A percentile compares a stretch with the other conserved stretches of the same genome.
Evolutionary conservation across 2,888 invertebrate genomes (phyloP).

Genomic region (Macaria liturata): DNA sequence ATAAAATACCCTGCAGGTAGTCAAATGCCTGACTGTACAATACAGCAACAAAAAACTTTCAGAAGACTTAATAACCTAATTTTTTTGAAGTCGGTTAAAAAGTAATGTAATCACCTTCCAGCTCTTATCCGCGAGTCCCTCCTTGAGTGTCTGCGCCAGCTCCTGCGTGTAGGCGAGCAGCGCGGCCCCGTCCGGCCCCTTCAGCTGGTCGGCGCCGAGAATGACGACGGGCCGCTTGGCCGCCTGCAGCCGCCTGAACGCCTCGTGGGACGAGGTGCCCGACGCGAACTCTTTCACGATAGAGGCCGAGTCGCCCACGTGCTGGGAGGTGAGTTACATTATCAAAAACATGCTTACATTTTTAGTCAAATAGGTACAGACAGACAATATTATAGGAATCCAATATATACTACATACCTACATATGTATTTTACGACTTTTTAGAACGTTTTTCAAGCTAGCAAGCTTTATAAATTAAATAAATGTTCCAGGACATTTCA

Average conservation of each 20-base stretch:
- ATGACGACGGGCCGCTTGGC: constrained; percentile 97
- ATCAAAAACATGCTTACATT: neutral
- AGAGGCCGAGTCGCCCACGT: constrained; percentile 92
- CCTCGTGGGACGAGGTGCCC: constrained; percentile 84
- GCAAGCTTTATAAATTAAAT: too few relatives aligned
- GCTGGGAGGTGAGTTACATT: constrained; percentile 63
- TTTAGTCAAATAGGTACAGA: too few relatives aligned
- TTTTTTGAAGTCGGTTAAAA: too few relatives aligned
- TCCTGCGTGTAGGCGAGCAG: constrained; percentile 89
- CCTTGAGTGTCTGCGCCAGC: constrained; percentile 85
- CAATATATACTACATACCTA: too few relatives aligned
- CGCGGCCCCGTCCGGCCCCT: constrained; percentile 89
- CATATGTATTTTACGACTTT: too few relatives aligned
- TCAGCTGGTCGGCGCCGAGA: constrained; percentile 93
- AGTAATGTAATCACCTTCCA: constrained; percentile 71
- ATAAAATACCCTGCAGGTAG: too few relatives aligned
- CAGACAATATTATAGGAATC: too few relatives aligned
- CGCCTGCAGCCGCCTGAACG: constrained; percentile 83
- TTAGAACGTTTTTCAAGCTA: too few relatives aligned
- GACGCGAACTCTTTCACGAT: constrained; percentile 89
- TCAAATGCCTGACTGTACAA: too few relatives aligned
- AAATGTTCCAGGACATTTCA: too few relatives aligned
- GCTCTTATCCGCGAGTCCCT: constrained; percentile 74
- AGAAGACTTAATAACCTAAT: too few relatives aligned
- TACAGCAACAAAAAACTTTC: too few relatives aligned